Evolutionary conservation across 2,888 invertebrate species (phyloP).

Genomic region (Caenorhabditis sp.): DNA sequence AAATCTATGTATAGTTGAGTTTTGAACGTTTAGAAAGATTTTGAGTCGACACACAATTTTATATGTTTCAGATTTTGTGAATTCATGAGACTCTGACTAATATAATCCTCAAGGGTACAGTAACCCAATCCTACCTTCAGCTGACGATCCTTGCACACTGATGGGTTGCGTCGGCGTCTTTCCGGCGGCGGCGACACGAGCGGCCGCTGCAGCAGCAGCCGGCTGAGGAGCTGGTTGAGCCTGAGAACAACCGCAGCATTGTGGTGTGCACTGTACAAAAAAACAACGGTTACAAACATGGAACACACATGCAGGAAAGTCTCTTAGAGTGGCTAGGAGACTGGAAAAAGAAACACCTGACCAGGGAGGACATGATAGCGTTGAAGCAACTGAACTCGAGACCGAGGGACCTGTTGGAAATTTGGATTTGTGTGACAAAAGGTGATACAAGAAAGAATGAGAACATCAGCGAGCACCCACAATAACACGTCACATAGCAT

Average conservation of each 20-base stretch:
- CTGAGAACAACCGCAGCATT: slow-evolving; percentile 72
- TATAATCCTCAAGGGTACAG: too few species aligned
- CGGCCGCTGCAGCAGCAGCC: slow-evolving; percentile 67
- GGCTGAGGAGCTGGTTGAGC: slow-evolving; percentile 60
- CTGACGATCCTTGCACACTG: slow-evolving; percentile 65
- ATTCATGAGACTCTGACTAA: too few species aligned
- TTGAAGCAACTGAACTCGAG: slow-evolving; percentile 24
- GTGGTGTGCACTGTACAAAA: slow-evolving; percentile 70
- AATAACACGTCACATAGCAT: slow-evolving; percentile 34
- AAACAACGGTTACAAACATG: slow-evolving; percentile 59
- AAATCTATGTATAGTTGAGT: not conserved
- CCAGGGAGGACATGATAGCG: not conserved
- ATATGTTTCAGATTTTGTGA: too few species aligned
- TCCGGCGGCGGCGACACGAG: slow-evolving; percentile 75
- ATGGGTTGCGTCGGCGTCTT: slow-evolving; percentile 71
- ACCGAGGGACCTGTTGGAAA: slow-evolving; percentile 15
- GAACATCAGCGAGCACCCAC: slow-evolving; percentile 49
- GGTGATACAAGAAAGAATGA: not conserved
- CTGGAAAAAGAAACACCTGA: not conserved
- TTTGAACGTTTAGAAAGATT: too few species aligned
- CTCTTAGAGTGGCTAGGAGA: not conserved
- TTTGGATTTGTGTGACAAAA: not conserved
- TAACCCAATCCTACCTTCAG: slow-evolving; percentile 64
- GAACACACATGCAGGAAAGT: slow-evolving; percentile 58
- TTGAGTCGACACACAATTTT: too few species aligned